These are phyloP conservation scores for Rhinogobius similis DNA, from an alignment of 2,113 vertebrate species.

Conservation along the genomic window DNA sequence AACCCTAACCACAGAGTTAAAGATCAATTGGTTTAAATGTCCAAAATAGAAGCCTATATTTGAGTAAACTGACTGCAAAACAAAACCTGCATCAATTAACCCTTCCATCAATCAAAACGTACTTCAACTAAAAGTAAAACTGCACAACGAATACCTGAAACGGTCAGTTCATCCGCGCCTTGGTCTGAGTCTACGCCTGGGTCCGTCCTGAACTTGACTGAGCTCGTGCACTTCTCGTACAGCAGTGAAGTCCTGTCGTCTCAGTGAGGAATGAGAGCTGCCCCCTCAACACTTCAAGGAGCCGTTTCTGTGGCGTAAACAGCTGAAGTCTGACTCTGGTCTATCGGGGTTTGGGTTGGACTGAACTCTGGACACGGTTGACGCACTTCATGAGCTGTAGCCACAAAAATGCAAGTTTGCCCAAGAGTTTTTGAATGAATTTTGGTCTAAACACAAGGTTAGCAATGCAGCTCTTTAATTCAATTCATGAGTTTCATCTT, in stretches of 20 bases:
- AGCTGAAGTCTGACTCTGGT: neutral
- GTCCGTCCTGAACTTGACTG: neutral
- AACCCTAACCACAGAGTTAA: too few species aligned
- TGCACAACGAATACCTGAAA: neutral
- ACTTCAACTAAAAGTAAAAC: neutral
- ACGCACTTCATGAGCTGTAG: too few species aligned
- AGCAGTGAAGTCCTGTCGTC: neutral
- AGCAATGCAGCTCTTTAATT: too few species aligned
- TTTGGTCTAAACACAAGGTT: too few species aligned
- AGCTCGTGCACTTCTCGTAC: neutral
- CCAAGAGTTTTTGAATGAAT: too few species aligned
- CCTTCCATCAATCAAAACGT: neutral
- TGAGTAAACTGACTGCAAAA: neutral
- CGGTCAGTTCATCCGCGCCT: neutral
- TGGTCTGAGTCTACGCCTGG: neutral
- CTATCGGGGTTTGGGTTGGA: neutral
- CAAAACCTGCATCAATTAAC: neutral
- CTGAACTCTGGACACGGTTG: neutral
- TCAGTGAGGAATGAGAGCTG: constrained; percentile 21
- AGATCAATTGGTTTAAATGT: neutral
- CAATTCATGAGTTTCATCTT: too few species aligned
- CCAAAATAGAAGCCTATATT: neutral
- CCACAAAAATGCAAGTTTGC: too few species aligned
- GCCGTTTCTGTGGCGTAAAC: neutral
- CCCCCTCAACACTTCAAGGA: neutral